Conservation (phyloP, 2,797 vertebrate genomes). For the Etheostoma perlongum region DNA sequence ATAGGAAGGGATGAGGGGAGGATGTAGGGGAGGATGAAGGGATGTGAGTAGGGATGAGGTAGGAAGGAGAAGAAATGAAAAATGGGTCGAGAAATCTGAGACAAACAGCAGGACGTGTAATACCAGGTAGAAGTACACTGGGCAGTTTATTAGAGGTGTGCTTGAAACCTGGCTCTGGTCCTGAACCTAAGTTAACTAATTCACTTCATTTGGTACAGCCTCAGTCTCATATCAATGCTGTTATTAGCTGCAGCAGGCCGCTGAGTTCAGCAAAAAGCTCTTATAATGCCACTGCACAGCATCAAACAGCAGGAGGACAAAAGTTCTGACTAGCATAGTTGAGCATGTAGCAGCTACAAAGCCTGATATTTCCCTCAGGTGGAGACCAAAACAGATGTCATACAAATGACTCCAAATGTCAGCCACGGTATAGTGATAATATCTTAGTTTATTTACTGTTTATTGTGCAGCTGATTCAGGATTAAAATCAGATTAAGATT, state of each 20-base stretch:
- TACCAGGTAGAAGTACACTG: no score
- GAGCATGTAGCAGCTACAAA: background rate
- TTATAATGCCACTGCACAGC: background rate
- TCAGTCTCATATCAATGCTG: background rate
- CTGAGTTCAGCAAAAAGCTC: background rate
- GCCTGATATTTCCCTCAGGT: background rate
- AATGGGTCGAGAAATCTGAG: no score
- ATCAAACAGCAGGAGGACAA: background rate
- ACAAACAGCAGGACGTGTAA: no score
- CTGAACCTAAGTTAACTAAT: no score
- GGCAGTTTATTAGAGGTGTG: no score
- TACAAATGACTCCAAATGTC: background rate
- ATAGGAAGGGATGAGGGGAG: no score
- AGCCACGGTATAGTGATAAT: no score
- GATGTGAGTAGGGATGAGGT: no score
- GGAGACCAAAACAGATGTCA: background rate
- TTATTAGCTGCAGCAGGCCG: background rate
- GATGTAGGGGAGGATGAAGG: no score
- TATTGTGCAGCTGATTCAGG: background rate
- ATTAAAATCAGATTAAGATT: slow-evolving; percentile 2
- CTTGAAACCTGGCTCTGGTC: no score
- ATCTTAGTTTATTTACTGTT: no score
- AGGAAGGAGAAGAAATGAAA: no score
- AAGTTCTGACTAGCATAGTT: background rate
- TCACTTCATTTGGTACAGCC: background rate